Evolutionary conservation across 2,113 vertebrate genomes (phyloP).

Genomic region (Osmerus mordax): DNA sequence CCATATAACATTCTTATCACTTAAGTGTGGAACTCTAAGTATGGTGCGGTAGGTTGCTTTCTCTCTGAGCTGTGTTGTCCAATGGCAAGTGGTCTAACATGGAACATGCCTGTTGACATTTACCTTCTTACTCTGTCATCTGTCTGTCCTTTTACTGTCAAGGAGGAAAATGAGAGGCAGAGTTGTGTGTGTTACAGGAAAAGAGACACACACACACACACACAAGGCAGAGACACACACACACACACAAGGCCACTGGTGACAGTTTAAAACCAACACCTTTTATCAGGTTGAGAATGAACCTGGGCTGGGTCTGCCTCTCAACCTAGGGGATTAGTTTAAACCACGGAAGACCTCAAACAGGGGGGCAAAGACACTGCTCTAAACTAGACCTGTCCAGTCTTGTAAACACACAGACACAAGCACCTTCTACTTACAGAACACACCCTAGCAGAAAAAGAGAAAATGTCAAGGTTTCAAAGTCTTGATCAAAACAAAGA

Average conservation of each 20-base stretch:
- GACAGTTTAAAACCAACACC: background rate
- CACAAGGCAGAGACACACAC: too few relatives aligned
- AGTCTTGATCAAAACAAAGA: background rate
- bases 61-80: background rate
- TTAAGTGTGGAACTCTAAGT: background rate
- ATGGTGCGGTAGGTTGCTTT: background rate
- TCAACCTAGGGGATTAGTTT: conserved; percentile 27
- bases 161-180: background rate
- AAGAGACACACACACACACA: too few relatives aligned
- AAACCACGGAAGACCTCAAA: conserved; percentile 20
- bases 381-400: conserved; percentile 33
- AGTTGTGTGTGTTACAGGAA: background rate
- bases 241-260: background rate
- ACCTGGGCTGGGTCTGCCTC: conserved; percentile 15
- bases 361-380: conserved; percentile 18
- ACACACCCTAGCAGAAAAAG: too few relatives aligned
- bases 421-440: too few relatives aligned
- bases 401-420: conserved; percentile 31
- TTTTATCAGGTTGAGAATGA: conserved; percentile 7
- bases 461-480: conserved; percentile 7
- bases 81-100: background rate
- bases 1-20: background rate
- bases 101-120: background rate
- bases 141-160: background rate
- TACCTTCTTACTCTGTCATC: background rate